Conservation (phyloP, 2,113 vertebrate species). For the Octodon degus region DNA sequence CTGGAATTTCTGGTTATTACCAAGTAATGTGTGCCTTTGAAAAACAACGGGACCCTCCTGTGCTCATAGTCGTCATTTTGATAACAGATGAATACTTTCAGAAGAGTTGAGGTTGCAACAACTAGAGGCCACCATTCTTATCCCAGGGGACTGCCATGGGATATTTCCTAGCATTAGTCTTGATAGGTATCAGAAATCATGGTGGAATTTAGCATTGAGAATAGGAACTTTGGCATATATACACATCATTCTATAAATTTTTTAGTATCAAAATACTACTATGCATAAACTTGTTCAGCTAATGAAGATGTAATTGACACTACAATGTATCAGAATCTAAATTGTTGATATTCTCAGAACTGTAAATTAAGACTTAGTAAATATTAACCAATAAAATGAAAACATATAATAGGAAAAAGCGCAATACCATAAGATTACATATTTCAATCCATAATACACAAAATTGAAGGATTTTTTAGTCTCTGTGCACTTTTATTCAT, state of each 20-base stretch:
- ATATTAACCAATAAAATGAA: not conserved
- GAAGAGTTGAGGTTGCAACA: not conserved
- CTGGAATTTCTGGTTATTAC: not conserved
- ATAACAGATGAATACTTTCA: not conserved
- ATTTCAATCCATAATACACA: not conserved
- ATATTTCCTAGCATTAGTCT: not conserved
- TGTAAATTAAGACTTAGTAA: not conserved
- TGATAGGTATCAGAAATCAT: not conserved
- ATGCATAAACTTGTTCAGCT: not conserved
- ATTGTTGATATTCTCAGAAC: not conserved
- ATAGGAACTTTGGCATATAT: not conserved
- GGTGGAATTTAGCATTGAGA: not conserved
- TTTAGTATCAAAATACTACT: not conserved
- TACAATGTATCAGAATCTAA: not conserved
- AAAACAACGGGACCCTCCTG: not conserved
- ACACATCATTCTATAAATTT: not conserved
- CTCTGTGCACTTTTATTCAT: not conserved
- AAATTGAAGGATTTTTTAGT: not conserved
- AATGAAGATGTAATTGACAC: not conserved
- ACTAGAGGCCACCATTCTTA: not conserved
- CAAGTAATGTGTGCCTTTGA: not conserved
- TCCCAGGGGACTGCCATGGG: not conserved
- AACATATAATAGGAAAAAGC: not conserved
- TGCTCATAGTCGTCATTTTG: not conserved
- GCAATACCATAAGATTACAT: not conserved